These are phyloP conservation scores for Silurus asotus DNA, from an alignment of 2,113 vertebrate genomes.

Conservation along the genomic window DNA sequence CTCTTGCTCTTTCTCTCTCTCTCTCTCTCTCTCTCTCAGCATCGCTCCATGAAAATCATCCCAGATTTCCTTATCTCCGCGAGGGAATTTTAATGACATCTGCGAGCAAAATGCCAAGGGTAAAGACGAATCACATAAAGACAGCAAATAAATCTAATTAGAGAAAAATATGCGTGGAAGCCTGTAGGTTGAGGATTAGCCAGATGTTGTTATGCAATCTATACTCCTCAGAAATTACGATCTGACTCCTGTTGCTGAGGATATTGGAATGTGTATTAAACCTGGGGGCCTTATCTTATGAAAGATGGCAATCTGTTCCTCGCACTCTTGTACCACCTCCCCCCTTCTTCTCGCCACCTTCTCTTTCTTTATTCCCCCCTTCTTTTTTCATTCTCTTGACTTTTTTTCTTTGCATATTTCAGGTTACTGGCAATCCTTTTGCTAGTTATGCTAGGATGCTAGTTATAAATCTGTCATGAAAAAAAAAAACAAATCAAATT, in stretches of 20 bases:
- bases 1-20: conserved; percentile 40
- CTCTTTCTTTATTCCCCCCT: conserved; percentile 2
- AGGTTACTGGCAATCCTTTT: conserved; percentile 49
- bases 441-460: conserved; percentile 50
- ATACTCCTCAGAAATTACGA: conserved; percentile 74
- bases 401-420: conserved; percentile 35
- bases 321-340: conserved; percentile 38
- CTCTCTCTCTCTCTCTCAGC: conserved; percentile 21
- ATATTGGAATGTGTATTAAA: conserved; percentile 75
- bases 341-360: conserved; percentile 53
- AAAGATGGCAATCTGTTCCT: conserved; percentile 74
- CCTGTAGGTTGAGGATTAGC: conserved; percentile 73
- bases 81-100: conserved; percentile 65
- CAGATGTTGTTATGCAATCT: conserved; percentile 76
- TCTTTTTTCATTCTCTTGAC: background rate
- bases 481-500: background rate
- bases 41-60: conserved; percentile 47
- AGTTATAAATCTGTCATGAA: conserved; percentile 48
- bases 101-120: conserved; percentile 65
- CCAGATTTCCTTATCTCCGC: conserved; percentile 35
- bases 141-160: conserved; percentile 72
- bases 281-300: conserved; percentile 71
- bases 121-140: conserved; percentile 66
- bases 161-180: conserved; percentile 63
- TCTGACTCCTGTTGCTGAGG: conserved; percentile 71